Conservation (phyloP, 2,888 invertebrate genomes). For the Acleris cristana region DNA sequence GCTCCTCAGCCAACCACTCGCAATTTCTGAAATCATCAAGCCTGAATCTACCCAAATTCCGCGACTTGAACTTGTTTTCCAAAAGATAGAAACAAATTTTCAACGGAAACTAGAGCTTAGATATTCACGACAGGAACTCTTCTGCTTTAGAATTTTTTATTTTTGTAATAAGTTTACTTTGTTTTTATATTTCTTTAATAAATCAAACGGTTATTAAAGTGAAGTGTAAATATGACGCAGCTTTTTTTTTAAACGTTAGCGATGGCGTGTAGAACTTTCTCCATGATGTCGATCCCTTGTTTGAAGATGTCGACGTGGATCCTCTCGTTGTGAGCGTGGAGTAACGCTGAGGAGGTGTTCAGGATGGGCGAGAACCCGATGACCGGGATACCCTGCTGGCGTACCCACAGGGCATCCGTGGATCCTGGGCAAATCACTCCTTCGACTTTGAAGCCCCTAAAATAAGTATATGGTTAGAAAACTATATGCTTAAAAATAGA, state of each 20-base stretch:
- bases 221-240: too few relatives aligned
- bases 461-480: slow-evolving; percentile 5
- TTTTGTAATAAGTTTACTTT: too few relatives aligned
- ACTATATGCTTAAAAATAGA: too few relatives aligned
- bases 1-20: background rate
- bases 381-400: slow-evolving; percentile 89
- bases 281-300: slow-evolving; percentile 89
- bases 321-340: slow-evolving; percentile 93
- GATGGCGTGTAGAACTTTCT: slow-evolving; percentile 84
- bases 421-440: slow-evolving; percentile 91
- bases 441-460: slow-evolving; percentile 55
- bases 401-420: slow-evolving; percentile 93
- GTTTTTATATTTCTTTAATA: too few relatives aligned
- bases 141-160: too few relatives aligned
- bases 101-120: too few relatives aligned
- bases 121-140: too few relatives aligned
- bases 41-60: too few relatives aligned
- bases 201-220: too few relatives aligned
- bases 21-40: too few relatives aligned
- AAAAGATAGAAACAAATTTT: too few relatives aligned
- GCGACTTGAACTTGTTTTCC: too few relatives aligned
- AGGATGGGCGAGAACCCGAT: slow-evolving; percentile 93
- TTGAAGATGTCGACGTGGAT: slow-evolving; percentile 89
- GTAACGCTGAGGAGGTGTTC: slow-evolving; percentile 87
- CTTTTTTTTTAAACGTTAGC: slow-evolving; percentile 73